phyloP scores from a whole-genome alignment of 2,888 invertebrate genomes.

The Eupithecia tripunctaria region DNA sequence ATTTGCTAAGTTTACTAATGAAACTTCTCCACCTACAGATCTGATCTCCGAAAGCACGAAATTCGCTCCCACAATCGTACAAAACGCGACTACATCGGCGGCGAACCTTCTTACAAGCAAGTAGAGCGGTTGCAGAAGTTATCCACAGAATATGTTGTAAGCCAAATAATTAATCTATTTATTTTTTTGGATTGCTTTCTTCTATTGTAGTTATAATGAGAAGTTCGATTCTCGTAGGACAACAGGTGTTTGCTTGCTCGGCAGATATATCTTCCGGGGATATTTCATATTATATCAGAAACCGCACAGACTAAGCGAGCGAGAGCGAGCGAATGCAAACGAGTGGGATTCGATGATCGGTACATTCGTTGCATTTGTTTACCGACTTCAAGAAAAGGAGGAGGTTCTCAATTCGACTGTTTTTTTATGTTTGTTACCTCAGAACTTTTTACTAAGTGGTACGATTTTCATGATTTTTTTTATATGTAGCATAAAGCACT shows the following conservation, averaged over 20 bases:
- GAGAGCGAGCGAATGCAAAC: too few species aligned
- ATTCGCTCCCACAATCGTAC: constrained; percentile 75
- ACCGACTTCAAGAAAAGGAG: too few species aligned
- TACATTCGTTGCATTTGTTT: too few species aligned
- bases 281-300: too few species aligned
- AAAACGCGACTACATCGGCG: constrained; percentile 78
- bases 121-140: constrained; percentile 72
- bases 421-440: too few species aligned
- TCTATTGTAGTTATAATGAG: not conserved
- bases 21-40: constrained; percentile 52
- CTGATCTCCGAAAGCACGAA: constrained; percentile 79
- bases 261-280: not conserved
- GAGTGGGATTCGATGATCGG: too few species aligned
- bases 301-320: too few species aligned
- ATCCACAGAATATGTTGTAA: not conserved
- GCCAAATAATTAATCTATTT: not conserved
- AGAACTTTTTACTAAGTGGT: too few species aligned
- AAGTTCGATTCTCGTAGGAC: not conserved
- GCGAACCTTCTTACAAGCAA: constrained; percentile 78
- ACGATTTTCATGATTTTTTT: too few species aligned
- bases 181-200: not conserved
- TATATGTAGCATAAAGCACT: too few species aligned
- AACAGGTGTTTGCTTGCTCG: too few species aligned
- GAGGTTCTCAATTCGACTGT: too few species aligned
- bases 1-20: not conserved